These are phyloP conservation scores for Cordilura impudica DNA, from an alignment of 2,888 invertebrate genomes.

Conservation along the genomic window DNA sequence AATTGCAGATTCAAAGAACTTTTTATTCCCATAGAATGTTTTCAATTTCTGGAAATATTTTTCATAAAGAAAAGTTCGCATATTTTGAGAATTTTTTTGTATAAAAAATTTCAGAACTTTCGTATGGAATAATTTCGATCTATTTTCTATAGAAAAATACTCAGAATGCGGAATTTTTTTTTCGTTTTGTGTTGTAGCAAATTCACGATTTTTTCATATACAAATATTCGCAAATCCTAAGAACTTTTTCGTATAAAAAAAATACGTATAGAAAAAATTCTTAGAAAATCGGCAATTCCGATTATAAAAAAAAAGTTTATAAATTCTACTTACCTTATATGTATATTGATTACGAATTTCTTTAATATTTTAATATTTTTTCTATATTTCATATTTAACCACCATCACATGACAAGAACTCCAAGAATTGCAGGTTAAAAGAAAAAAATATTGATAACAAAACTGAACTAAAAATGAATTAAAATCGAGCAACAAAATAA, in stretches of 20 bases:
- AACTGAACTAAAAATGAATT: slow-evolving; percentile 3
- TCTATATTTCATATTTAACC: slow-evolving; percentile 26
- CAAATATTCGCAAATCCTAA: no score
- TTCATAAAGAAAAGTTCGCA: no score
- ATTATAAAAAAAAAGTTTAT: no score
- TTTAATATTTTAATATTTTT: slow-evolving; percentile 11
- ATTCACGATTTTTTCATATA: no score
- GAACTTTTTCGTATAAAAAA: no score
- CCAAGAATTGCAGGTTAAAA: slow-evolving; percentile 54
- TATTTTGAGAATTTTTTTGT: no score
- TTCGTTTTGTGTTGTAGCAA: no score
- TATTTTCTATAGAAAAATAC: not conserved
- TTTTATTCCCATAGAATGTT: not conserved
- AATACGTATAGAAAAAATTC: no score
- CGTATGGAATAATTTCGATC: not conserved
- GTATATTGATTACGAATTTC: not conserved
- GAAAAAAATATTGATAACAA: slow-evolving; percentile 17
- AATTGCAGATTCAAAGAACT: no score
- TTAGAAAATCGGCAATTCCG: no score
- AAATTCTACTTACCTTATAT: not conserved
- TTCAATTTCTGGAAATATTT: not conserved
- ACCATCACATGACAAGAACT: slow-evolving; percentile 47
- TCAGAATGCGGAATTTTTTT: slow-evolving; percentile 20
- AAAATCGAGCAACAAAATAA: slow-evolving; percentile 35
- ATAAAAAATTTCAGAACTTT: not conserved